Conservation (phyloP, 1,140 invertebrate genomes). For the Plectus sambesii region DNA sequence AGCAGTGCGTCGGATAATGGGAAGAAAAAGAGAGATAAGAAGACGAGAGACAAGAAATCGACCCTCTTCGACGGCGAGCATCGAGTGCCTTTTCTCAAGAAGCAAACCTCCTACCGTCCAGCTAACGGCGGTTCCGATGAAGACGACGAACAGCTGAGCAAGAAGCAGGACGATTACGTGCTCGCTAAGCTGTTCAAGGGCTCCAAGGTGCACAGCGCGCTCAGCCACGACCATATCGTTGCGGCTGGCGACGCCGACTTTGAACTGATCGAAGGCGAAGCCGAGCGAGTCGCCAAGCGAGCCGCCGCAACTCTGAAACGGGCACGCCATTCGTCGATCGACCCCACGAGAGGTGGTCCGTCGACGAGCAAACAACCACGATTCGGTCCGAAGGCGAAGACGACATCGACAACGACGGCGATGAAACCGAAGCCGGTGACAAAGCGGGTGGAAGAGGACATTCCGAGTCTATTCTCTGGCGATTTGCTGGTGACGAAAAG, state of each 20-base stretch:
- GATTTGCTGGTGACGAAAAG: constrained; percentile 18
- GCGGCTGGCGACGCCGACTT: constrained; percentile 20
- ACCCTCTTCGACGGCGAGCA: constrained; percentile 33
- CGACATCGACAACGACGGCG: too few relatives aligned
- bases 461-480: too few relatives aligned
- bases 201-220: constrained; percentile 32
- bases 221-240: constrained; percentile 36
- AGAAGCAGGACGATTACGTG: constrained; percentile 36
- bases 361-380: constrained; percentile 8
- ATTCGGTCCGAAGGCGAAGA: constrained; percentile 12
- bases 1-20: constrained; percentile 27
- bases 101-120: constrained; percentile 16
- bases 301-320: constrained; percentile 33
- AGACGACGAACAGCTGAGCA: constrained; percentile 2
- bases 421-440: constrained; percentile 5
- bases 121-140: constrained; percentile 17
- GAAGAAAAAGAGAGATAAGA: constrained; percentile 11
- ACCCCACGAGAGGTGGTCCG: background rate
- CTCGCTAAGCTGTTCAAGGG: constrained; percentile 27
- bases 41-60: too few relatives aligned
- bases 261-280: constrained; percentile 32
- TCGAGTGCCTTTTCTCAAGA: constrained; percentile 31
- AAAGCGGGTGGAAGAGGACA: constrained; percentile 9
- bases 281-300: constrained; percentile 34
- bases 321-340: constrained; percentile 5